Base-by-base conservation (phyloP, 2,888 invertebrate genomes). In the Micoletzkya japonica region DNA sequence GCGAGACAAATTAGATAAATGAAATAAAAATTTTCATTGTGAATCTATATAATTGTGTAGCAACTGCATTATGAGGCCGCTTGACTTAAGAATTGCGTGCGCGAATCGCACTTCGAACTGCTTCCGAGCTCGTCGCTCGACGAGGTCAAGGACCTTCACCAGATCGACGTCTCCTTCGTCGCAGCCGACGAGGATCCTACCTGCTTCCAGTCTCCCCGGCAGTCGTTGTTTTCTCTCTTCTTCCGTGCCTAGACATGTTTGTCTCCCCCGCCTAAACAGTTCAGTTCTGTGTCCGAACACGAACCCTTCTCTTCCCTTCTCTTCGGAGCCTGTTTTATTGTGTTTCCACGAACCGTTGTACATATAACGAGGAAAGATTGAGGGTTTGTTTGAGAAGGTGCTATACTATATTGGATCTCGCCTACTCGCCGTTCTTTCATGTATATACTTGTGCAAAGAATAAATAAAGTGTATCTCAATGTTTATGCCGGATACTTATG, bases 51-150 rank as follows among this genome's bases (percentile, higher is more conserved):
- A 10, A 10, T 44, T 44, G 44, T 44, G 44, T 20, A 10, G 10
- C 10, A 14, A 44, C 44, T 44, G 44, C 20, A 44, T 20, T 20
- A 44, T 44, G 44, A 14, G 10, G 10, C 10, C 20, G 44, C 44
- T 14, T 58, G 17, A 14, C n/a, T 58, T 24, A 28, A 66, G 64
- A 66, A 66, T 20, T 66, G 64, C 20, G 54, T 44, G 24, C 64
- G 64, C 4, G n/a, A 36, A 28, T 54, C 64, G 28, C 26, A 30
- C 6, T 37, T 66, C n/a, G 28, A 34, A 10, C n/a, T 66, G 1
- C 17, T 30, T 3, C 26, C 50, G 4, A 66, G 54, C n/a, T 26
- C 24, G 10, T 28, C 14, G 6, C 36, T 20, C 7, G 54, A 54
- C 2, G 64, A 54, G 26, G 54, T 66, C 54, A 20, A 28, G 26